A percentile compares a stretch with the other conserved stretches of the same genome.
phyloP scores from a whole-genome alignment of 2,888 invertebrate genomes.

The Siphlonurus alternatus region DNA sequence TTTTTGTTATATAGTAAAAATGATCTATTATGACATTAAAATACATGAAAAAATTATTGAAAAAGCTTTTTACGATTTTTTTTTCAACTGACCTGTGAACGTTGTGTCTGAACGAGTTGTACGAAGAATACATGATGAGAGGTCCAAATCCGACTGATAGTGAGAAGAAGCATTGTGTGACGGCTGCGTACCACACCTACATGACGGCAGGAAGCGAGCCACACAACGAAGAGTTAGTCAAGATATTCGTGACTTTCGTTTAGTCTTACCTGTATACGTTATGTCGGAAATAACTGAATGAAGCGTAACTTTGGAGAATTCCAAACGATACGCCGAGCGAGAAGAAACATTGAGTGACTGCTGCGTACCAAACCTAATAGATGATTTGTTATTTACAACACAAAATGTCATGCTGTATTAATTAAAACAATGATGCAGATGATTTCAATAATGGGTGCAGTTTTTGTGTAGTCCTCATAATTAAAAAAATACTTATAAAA shows the following conservation, averaged over 20 bases:
- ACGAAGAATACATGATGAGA: conserved; percentile 62
- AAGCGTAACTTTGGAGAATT: conserved; percentile 41
- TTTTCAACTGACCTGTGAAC: conserved; percentile 48
- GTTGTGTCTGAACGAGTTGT: conserved; percentile 52
- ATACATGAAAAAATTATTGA: too few relatives aligned
- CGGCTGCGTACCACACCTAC: conserved; percentile 61
- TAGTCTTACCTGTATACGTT: conserved; percentile 34
- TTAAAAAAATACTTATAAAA: too few relatives aligned
- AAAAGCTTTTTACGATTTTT: too few relatives aligned
- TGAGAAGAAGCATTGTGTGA: conserved; percentile 65
- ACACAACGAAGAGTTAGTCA: neutral
- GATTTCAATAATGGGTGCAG: too few relatives aligned
- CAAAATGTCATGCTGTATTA: too few relatives aligned
- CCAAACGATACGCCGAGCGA: conserved; percentile 45
- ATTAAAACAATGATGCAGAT: too few relatives aligned
- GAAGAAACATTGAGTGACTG: conserved; percentile 46
- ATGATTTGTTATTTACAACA: too few relatives aligned
- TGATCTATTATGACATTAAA: too few relatives aligned
- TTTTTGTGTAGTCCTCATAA: too few relatives aligned
- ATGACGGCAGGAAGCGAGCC: too few relatives aligned
- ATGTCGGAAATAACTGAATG: conserved; percentile 41
- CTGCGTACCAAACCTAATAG: conserved; percentile 45
- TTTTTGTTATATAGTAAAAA: too few relatives aligned
- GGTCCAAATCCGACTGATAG: conserved; percentile 56
- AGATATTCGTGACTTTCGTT: neutral